These are phyloP conservation scores for Nephila pilipes DNA, from an alignment of 1,140 invertebrate species.

Conservation along the genomic window DNA sequence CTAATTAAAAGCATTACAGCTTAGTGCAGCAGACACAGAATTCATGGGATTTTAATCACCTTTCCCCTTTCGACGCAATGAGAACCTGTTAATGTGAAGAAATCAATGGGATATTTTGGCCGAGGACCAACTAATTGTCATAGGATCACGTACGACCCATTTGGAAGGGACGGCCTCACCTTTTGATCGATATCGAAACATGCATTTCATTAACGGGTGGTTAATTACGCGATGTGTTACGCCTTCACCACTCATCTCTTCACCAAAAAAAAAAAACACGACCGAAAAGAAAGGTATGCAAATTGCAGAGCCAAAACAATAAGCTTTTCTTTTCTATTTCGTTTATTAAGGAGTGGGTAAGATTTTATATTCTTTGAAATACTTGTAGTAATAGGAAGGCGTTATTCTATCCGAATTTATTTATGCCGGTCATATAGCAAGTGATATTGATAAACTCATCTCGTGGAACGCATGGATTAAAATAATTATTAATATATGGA, in stretches of 20 bases:
- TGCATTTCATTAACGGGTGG: constrained; percentile 41
- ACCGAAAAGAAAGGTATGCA: not conserved
- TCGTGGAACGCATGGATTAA: too few relatives aligned
- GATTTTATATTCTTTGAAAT: too few relatives aligned
- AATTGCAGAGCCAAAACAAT: not conserved
- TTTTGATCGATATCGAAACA: constrained; percentile 48
- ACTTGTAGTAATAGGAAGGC: too few relatives aligned
- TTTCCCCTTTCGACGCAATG: not conserved
- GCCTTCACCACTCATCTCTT: not conserved
- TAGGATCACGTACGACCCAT: constrained; percentile 20
- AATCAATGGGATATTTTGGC: constrained; percentile 71
- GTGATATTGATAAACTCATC: too few relatives aligned
- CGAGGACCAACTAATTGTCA: constrained; percentile 58
- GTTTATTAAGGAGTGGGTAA: not conserved
- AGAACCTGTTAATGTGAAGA: constrained; percentile 54
- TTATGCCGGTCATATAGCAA: too few relatives aligned
- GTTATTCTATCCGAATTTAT: too few relatives aligned
- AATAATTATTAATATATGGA: too few relatives aligned
- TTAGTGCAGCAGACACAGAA: too few relatives aligned
- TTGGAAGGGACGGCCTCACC: constrained; percentile 25
- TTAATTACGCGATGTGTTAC: constrained; percentile 10
- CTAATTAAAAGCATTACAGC: too few relatives aligned
- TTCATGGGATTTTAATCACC: not conserved
- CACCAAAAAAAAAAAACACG: not conserved
- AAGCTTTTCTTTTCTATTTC: not conserved